Evolutionary conservation across 2,888 invertebrate species (phyloP), one percentile per base, ranked within the genome.

Genomic region (Coleophora flavipennella): DNA sequence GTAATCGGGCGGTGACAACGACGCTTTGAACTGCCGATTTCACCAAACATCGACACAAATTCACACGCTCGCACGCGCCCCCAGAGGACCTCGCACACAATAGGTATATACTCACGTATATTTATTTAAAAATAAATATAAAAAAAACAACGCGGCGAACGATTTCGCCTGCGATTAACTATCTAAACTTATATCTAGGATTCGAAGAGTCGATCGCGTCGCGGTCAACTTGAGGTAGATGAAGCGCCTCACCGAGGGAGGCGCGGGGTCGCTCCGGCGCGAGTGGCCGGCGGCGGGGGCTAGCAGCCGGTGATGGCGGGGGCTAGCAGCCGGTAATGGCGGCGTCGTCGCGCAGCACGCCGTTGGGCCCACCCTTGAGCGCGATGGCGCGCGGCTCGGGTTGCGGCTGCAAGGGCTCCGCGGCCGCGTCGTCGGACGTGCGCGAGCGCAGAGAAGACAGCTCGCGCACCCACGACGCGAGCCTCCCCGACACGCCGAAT

Each of bases 391-490:
- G 40, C 41, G 44, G 43, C 41, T 42, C 39, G 31, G 64, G 45
- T 42, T 39, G 43, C 40, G 32, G 66, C 61, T 59, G 63, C 55
- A 63, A 60, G 49, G 64, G 67, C 62, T 66, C 63, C 44, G 66
- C 78, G 43, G 79, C 78, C 33, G 77, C 78, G 67, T 76, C 78
- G 62, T 75, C 71, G 13, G 67, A 63, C 33, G 59, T 46, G 47
- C 76, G 74, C 59, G 74, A 70, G 43, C 79, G 77, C 60, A 79
- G 72, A 45, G 79, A 76, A 14, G 81, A 75, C 60, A 84, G 68
- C 62, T 83, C 81, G 59, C 81, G 81, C 57, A 83, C 83, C 84
- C 84, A 84, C 48, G 80, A 79, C 44, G 83, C 81, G 33, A 84
- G 75, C 7, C 83, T 78, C 7, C 83, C 83, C 50, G 83, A 80